Percentiles rank a stretch among this genome's conserved stretches.
Conservation (phyloP, 1,140 invertebrate species). For the Drosophila nasuta region DNA sequence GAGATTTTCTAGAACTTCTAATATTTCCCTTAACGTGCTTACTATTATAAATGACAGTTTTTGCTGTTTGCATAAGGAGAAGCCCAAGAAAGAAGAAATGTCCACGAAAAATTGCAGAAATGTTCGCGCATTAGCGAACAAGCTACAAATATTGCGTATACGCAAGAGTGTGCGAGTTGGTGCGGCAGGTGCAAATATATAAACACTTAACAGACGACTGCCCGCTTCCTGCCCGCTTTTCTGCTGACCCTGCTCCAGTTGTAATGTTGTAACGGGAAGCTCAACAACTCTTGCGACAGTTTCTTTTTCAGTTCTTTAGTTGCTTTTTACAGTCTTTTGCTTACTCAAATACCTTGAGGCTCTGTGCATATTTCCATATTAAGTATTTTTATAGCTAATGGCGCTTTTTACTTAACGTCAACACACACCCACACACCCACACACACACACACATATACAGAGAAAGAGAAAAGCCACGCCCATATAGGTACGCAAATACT, state of each 20-base stretch:
- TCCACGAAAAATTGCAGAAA: constrained; percentile 14
- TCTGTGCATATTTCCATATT: constrained; percentile 76
- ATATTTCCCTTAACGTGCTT: constrained; percentile 3
- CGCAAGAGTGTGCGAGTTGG: constrained; percentile 21
- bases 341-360: constrained; percentile 64
- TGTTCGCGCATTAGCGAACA: constrained; percentile 18
- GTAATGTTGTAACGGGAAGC: constrained; percentile 16
- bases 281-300: constrained; percentile 73
- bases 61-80: constrained; percentile 1
- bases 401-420: constrained; percentile 79
- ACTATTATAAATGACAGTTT: constrained; percentile 19
- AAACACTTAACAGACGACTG: constrained; percentile 36
- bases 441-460: neutral
- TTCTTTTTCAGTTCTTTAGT: constrained; percentile 50
- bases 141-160: constrained; percentile 41
- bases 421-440: constrained; percentile 53
- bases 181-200: constrained; percentile 43
- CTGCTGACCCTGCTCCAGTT: constrained; percentile 34
- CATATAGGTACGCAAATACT: constrained; percentile 8
- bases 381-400: constrained; percentile 83
- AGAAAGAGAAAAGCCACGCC: constrained; percentile 8
- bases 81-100: neutral
- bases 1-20: neutral
- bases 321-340: constrained; percentile 50
- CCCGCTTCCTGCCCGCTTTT: constrained; percentile 12